phyloP scores from a whole-genome alignment of 2,797 vertebrate species.

The Crax fasciolata region DNA sequence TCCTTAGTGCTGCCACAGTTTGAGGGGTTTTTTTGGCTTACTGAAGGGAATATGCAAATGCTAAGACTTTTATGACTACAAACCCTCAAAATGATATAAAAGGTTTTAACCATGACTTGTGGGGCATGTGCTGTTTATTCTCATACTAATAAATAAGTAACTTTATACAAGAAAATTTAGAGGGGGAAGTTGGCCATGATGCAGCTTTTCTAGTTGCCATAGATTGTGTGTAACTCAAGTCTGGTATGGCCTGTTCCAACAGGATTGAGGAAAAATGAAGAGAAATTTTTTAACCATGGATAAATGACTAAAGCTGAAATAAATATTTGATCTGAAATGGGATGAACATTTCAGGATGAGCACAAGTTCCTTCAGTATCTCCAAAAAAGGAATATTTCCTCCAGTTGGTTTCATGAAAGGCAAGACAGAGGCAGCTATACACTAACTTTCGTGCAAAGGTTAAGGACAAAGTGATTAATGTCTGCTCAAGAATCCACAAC shows the following conservation, averaged over 20 bases:
- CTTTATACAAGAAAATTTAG: not conserved
- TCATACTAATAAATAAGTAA: not conserved
- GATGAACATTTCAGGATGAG: not conserved
- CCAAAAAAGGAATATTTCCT: not conserved
- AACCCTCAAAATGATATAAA: not conserved
- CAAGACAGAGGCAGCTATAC: not conserved
- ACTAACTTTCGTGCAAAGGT: not conserved
- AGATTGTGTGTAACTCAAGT: not conserved
- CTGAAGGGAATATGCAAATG: not conserved
- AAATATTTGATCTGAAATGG: not conserved
- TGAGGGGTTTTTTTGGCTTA: conserved; percentile 7
- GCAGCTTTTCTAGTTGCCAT: not conserved
- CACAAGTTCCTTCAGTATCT: not conserved
- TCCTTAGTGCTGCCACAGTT: not conserved
- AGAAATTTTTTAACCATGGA: not conserved
- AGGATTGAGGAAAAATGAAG: not conserved
- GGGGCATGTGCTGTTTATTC: not conserved
- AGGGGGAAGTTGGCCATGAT: not conserved
- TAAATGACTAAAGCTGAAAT: not conserved
- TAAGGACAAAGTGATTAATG: not conserved
- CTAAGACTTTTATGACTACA: not conserved
- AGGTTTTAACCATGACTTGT: not conserved
- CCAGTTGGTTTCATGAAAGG: not conserved
- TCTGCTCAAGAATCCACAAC: not conserved
- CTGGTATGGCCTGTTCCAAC: not conserved